Evolutionary conservation across 2,113 vertebrate species (phyloP).

Genomic region (Oceanites oceanicus): DNA sequence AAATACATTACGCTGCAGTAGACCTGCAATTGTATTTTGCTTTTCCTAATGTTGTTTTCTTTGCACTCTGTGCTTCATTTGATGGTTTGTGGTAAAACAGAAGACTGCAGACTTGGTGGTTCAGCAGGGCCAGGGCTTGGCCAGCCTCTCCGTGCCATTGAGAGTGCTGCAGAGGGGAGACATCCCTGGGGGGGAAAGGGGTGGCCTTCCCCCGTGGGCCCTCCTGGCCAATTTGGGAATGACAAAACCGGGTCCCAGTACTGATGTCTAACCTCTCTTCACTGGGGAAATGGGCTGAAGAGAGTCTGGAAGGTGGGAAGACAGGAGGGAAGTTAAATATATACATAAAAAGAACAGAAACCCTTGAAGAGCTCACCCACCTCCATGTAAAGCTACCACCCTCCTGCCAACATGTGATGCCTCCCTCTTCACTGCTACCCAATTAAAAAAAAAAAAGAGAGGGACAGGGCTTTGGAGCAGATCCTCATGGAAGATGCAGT

Average conservation of each 20-base stretch:
- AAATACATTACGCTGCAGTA: not conserved
- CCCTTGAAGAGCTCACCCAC: not conserved
- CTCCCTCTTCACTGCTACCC: not conserved
- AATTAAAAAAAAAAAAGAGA: not conserved
- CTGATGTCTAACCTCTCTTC: not conserved
- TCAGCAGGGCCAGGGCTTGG: not conserved
- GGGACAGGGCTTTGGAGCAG: not conserved
- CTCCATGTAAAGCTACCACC: not conserved
- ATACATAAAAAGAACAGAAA: not conserved
- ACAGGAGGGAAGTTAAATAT: not conserved
- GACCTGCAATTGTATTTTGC: not conserved
- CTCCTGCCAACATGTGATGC: not conserved
- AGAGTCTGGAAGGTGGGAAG: not conserved
- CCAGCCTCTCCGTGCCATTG: not conserved
- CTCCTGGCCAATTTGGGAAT: not conserved
- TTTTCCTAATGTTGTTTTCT: not conserved
- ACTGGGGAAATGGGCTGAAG: not conserved
- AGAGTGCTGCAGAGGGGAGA: not conserved
- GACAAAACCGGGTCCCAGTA: not conserved
- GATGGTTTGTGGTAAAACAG: not conserved
- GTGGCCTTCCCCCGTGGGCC: not conserved
- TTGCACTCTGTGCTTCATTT: not conserved
- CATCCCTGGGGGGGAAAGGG: no score
- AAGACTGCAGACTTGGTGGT: not conserved
- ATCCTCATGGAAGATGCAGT: fast-evolving